Conservation (phyloP, 2,113 vertebrate species). For the Crotophaga sulcirostris region DNA sequence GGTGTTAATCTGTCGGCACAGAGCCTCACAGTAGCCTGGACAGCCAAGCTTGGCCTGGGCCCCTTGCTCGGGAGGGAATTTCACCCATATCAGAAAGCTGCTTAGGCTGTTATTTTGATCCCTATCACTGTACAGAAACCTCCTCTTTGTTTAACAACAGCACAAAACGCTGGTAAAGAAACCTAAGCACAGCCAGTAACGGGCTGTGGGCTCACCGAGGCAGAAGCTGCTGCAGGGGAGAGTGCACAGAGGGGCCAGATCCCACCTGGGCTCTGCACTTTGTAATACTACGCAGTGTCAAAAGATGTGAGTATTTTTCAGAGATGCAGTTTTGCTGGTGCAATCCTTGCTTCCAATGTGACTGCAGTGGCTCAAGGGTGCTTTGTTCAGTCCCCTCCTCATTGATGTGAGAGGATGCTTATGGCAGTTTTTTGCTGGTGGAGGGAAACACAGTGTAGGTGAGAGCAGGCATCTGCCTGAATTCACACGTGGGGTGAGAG, state of each 20-base stretch:
- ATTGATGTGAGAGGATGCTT: too few species aligned
- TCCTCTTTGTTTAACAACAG: background rate
- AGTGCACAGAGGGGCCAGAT: background rate
- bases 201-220: rapidly evolving
- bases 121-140: background rate
- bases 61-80: background rate
- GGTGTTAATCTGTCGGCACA: background rate
- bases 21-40: background rate
- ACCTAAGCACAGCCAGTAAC: rapidly evolving
- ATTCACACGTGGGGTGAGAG: rapidly evolving
- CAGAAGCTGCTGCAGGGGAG: rapidly evolving
- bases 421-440: too few species aligned
- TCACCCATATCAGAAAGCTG: background rate
- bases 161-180: background rate
- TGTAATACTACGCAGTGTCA: rapidly evolving
- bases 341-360: too few species aligned
- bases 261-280: rapidly evolving
- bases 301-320: rapidly evolving
- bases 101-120: background rate
- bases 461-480: background rate
- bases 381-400: rapidly evolving
- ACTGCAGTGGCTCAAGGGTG: background rate
- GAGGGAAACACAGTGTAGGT: rapidly evolving
- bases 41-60: background rate
- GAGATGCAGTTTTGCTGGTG: background rate